These are phyloP conservation scores for Dendropsophus ebraccatus DNA, from an alignment of 2,113 vertebrate species.

Conservation along the genomic window DNA sequence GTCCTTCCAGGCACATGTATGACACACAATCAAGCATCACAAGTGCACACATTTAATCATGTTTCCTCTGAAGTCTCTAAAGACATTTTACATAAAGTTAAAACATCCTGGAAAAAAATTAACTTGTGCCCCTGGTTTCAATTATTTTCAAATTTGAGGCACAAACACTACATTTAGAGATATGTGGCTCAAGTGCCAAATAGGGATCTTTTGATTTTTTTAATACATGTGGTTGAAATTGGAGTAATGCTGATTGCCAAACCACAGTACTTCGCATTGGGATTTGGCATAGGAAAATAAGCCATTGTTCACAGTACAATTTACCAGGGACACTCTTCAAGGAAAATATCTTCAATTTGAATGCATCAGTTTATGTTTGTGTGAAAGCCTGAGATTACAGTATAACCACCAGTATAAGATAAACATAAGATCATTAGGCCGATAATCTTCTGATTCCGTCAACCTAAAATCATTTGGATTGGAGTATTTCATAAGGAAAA, in stretches of 20 bases:
- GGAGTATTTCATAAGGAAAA: not conserved
- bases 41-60: conserved; percentile 17
- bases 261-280: conserved; percentile 84
- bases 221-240: conserved; percentile 98
- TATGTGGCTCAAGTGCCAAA: conserved; percentile 82
- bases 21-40: conserved; percentile 2
- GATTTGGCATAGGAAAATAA: conserved; percentile 84
- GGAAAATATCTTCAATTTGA: conserved; percentile 68
- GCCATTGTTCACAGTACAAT: conserved; percentile 83
- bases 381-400: conserved; percentile 63
- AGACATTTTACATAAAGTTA: conserved; percentile 65
- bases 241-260: conserved; percentile 86
- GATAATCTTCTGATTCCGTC: not conserved
- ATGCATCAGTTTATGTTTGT: conserved; percentile 65
- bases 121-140: conserved; percentile 77
- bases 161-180: conserved; percentile 82
- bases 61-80: not conserved
- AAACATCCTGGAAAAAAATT: conserved; percentile 79
- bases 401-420: not conserved
- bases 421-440: not conserved
- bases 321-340: conserved; percentile 71
- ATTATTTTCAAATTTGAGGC: conserved; percentile 83
- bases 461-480: not conserved
- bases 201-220: conserved; percentile 85
- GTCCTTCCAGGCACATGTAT: not conserved